Conservation (phyloP, 2,888 invertebrate species). For the Volucella bombylans region DNA sequence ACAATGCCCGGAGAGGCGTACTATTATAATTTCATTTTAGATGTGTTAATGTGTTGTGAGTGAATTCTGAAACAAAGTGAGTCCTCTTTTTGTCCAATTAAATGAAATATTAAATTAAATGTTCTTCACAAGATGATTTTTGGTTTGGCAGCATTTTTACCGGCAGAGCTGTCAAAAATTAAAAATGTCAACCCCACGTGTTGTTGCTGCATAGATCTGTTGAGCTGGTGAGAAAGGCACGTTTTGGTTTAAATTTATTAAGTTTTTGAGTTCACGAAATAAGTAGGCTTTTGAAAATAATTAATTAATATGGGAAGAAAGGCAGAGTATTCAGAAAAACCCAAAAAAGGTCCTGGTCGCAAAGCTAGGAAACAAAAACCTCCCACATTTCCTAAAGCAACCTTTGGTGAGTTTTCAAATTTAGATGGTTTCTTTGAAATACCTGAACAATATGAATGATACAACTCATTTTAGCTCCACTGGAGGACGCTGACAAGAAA, state of each 20-base stretch:
- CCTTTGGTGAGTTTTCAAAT: conserved; percentile 78
- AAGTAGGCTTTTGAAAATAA: neutral
- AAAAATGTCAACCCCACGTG: conserved; percentile 56
- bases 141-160: conserved; percentile 54
- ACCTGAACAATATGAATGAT: conserved; percentile 20
- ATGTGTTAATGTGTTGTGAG: no score
- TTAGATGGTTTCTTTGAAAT: neutral
- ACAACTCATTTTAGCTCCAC: conserved; percentile 78
- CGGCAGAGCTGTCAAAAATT: conserved; percentile 37
- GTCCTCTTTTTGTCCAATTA: no score
- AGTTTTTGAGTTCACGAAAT: neutral
- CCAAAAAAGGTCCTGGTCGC: conserved; percentile 92
- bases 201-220: conserved; percentile 49
- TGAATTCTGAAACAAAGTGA: no score
- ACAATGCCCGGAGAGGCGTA: no score
- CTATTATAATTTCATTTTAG: no score
- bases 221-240: conserved; percentile 33
- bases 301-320: conserved; percentile 90
- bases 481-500: conserved; percentile 83
- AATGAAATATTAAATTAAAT: neutral
- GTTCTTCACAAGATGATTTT: neutral
- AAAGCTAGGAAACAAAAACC: conserved; percentile 94
- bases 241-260: conserved; percentile 40
- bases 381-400: conserved; percentile 84
- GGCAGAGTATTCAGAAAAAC: conserved; percentile 89